Evolutionary conservation across 2,797 vertebrate genomes (phyloP), one percentile per base, ranked within the genome.

Genomic region (Cryptoprocta ferox): DNA sequence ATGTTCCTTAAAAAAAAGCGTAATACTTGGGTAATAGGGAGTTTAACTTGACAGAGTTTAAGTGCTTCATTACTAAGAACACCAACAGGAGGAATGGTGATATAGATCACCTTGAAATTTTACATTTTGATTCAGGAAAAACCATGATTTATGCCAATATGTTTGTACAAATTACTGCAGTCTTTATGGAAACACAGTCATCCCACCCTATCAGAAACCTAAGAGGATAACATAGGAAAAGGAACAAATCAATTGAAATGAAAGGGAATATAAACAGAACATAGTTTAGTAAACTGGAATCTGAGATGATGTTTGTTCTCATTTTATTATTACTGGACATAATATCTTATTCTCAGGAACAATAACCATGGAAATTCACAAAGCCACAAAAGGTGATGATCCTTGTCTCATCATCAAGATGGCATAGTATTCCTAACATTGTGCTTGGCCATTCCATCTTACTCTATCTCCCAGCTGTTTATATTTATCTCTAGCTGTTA

Each of bases 401-500:
- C 21, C 16, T 76, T 81, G 30, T 76, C 11, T 86, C 48, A 83
- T n/a, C 12, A 45, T 73, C 18, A 81, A 84, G 53, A 66, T 79
- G 8, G 21, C 50, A 2, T n/a, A 39, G 9, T 63, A 8, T 93
- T 91, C 71, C 12, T 71, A 71, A n/a, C 7, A 65, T 59, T 94
- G 19, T 84, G 9, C n/a, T 94, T 61, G 26, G 32, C 3, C 1
- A 18, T 71, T 83, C 65, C 32, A 65, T 71, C 7, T 12, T 91
- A n/a, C 75, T 90, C 59, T 89, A 10, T 80, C 37, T 61, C 61
- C 28, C 37, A 96, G 19, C 8, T 84, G 10, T 94, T 56, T 75
- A 21, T 95, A n/a, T 75, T 95, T 80, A 79, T 92, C 39, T 94
- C n/a, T 45, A 81, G 59, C 71, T 61, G 8, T 87, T 35, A 73